phyloP scores from a whole-genome alignment of 2,113 vertebrate species.

The Callipepla californica region DNA sequence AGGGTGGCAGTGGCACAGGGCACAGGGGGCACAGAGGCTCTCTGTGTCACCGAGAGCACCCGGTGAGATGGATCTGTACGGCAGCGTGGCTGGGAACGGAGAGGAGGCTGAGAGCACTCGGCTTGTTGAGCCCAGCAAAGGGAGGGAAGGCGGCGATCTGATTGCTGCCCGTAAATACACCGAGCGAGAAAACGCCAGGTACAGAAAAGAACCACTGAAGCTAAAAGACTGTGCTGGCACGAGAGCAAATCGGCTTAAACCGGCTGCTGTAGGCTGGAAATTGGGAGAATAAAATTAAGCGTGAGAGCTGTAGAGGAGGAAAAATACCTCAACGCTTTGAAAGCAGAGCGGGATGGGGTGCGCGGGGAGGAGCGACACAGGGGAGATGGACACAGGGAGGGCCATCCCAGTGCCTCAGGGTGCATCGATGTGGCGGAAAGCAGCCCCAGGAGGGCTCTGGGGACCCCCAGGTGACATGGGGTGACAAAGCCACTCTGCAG shows the following conservation, averaged over 20 bases:
- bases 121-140: constrained; percentile 28
- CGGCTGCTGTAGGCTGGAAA: constrained; percentile 49
- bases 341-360: not conserved
- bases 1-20: not conserved
- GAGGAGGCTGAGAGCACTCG: constrained; percentile 15
- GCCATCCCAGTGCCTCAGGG: not conserved
- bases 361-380: not conserved
- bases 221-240: constrained; percentile 44
- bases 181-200: constrained; percentile 49
- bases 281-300: constrained; percentile 27
- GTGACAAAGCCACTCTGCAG: not conserved
- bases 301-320: not conserved
- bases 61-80: not conserved
- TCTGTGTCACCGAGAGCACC: not conserved
- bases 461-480: too few relatives aligned
- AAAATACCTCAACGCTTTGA: not conserved
- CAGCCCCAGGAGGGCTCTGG: not conserved
- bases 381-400: too few relatives aligned
- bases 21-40: not conserved
- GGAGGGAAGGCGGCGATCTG: constrained; percentile 7
- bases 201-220: constrained; percentile 57
- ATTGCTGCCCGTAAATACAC: constrained; percentile 53
- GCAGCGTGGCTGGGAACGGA: not conserved
- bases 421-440: not conserved
- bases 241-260: constrained; percentile 51